A percentile compares a stretch with the other conserved stretches of the same genome.
These are phyloP conservation scores for Sepioteuthis lessoniana DNA, from an alignment of 2,888 invertebrate species.

Conservation along the genomic window DNA sequence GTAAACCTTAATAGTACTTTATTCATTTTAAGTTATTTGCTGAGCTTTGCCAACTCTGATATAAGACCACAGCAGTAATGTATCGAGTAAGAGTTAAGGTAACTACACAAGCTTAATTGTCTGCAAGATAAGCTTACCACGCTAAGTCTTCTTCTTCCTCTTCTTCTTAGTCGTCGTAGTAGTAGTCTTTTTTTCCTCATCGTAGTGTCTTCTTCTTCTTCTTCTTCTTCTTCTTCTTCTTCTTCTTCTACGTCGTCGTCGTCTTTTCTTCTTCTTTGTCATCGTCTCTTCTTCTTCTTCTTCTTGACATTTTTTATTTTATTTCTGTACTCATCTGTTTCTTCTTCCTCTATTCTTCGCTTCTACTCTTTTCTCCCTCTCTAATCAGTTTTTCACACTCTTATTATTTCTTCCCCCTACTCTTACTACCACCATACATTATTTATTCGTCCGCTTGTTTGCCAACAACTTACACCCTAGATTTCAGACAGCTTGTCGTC, in stretches of 20 bases:
- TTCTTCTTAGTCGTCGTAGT: neutral
- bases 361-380: neutral
- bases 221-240: constrained; percentile 4
- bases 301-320: no score
- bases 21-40: no score
- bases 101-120: no score
- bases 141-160: neutral
- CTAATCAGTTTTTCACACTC: neutral
- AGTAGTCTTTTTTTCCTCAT: neutral
- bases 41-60: no score
- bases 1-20: no score
- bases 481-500: neutral
- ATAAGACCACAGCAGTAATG: no score
- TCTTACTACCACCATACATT: neutral
- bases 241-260: neutral
- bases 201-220: neutral
- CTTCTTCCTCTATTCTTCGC: neutral
- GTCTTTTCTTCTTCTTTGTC: neutral
- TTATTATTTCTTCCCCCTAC: neutral
- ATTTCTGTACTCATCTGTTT: neutral
- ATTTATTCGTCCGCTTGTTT: neutral
- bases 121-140: no score
- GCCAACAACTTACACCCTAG: neutral
- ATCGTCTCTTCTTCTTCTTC: no score
- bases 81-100: no score